Conservation (phyloP, 2,113 vertebrate genomes). For the Phrynocephalus versicolor region DNA sequence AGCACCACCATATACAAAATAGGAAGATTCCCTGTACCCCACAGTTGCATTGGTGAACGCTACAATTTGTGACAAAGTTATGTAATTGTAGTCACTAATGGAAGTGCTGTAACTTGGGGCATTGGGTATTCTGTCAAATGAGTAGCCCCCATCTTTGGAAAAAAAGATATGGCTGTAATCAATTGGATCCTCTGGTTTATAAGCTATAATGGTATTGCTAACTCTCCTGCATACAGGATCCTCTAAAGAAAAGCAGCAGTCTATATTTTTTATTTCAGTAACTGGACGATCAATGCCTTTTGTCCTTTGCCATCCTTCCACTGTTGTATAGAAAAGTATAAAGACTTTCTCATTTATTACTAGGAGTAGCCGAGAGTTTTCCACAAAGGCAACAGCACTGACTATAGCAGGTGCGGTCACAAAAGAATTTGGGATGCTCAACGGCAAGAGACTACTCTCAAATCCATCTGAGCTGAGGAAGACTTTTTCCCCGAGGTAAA, state of each 20-base stretch:
- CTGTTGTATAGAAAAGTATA: fast-evolving
- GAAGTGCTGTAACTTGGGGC: neutral
- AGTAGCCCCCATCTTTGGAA: neutral
- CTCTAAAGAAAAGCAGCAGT: neutral
- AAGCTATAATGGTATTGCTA: neutral
- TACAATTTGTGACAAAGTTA: neutral
- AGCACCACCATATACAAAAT: neutral
- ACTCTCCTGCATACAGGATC: neutral
- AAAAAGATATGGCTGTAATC: neutral
- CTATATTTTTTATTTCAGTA: neutral
- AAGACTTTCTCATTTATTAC: neutral
- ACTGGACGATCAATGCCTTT: fast-evolving
- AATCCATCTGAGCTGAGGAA: conserved; percentile 5
- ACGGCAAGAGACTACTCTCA: neutral
- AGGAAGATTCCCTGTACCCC: fast-evolving
- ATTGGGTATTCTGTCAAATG: no score
- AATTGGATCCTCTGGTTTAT: fast-evolving
- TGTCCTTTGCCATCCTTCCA: fast-evolving
- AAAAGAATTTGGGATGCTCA: neutral
- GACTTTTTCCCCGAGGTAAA: neutral
- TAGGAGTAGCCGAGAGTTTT: fast-evolving
- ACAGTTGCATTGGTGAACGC: neutral
- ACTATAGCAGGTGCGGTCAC: neutral
- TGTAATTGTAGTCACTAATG: neutral
- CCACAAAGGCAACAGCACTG: neutral